Evolutionary conservation across 2,888 invertebrate genomes (phyloP).

Genomic region (Trypoxylon attenuatum): DNA sequence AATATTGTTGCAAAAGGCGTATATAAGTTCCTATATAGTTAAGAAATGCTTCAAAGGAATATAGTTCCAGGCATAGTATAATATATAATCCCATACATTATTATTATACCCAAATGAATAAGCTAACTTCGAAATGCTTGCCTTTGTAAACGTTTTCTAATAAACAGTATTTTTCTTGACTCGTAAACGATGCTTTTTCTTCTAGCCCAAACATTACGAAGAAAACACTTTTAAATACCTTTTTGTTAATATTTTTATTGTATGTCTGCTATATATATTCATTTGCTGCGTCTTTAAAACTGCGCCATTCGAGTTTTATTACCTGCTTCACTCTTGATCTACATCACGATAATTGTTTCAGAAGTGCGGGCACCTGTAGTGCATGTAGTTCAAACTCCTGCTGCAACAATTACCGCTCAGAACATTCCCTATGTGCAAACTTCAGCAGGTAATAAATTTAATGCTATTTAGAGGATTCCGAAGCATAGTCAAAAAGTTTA

Average conservation of each 20-base stretch:
- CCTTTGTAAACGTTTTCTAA: slow-evolving; percentile 24
- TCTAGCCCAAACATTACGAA: slow-evolving; percentile 13
- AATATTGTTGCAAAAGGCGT: too few relatives aligned
- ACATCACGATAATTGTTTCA: too few relatives aligned
- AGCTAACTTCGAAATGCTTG: slow-evolving; percentile 28
- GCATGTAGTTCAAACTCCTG: slow-evolving; percentile 53
- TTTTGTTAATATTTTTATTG: neutral
- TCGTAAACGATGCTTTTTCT: slow-evolving; percentile 13
- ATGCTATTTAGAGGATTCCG: too few relatives aligned
- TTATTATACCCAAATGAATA: neutral
- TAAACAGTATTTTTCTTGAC: slow-evolving; percentile 25
- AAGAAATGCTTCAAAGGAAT: too few relatives aligned
- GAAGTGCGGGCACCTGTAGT: slow-evolving; percentile 58
- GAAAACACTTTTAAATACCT: neutral
- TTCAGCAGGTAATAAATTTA: slow-evolving; percentile 49
- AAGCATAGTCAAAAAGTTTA: neutral
- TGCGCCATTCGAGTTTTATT: neutral
- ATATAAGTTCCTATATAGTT: too few relatives aligned
- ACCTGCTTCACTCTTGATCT: slow-evolving; percentile 18
- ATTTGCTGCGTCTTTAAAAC: neutral
- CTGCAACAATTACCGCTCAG: slow-evolving; percentile 27
- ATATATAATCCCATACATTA: slow-evolving; percentile 7
- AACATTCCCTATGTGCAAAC: slow-evolving; percentile 36
- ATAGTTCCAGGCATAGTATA: too few relatives aligned
- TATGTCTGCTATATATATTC: slow-evolving; percentile 36